A percentile compares a stretch with the other conserved stretches of the same genome.
These are phyloP conservation scores for Metridium senile DNA, from an alignment of 92 coral and sea anemone genomes.

Conservation along the genomic window DNA sequence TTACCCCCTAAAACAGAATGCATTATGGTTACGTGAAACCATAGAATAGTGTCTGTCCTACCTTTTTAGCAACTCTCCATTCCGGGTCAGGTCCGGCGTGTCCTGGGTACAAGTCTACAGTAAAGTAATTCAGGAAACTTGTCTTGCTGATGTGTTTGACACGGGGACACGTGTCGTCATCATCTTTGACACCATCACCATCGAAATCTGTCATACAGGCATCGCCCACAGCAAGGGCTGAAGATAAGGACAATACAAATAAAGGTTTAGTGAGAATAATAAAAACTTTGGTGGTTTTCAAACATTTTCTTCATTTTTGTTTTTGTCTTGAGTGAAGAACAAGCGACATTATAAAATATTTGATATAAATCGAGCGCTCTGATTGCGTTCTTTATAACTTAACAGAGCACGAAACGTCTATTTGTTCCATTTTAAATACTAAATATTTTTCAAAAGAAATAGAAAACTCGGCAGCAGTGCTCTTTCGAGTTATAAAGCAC, in stretches of 20 bases:
- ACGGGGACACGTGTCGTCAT: constrained; percentile 78
- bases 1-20: too few species aligned
- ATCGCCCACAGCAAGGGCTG: constrained; percentile 87
- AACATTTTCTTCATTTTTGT: too few species aligned
- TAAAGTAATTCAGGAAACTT: constrained; percentile 80
- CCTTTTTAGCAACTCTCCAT: constrained; percentile 88
- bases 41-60: background rate
- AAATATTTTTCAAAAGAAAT: too few species aligned
- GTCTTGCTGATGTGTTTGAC: constrained; percentile 83
- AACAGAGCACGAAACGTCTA: too few species aligned
- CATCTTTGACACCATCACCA: constrained; percentile 89
- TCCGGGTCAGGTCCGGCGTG: constrained; percentile 69
- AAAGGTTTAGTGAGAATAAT: background rate
- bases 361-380: too few species aligned
- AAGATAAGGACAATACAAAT: background rate
- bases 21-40: background rate
- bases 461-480: too few species aligned
- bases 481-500: too few species aligned
- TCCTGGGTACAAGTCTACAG: constrained; percentile 74
- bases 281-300: background rate
- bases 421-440: too few species aligned
- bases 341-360: too few species aligned
- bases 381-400: too few species aligned
- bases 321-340: too few species aligned
- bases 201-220: constrained; percentile 81